Base-by-base conservation (phyloP, 2,113 vertebrate genomes). In the Laterallus jamaicensis region DNA sequence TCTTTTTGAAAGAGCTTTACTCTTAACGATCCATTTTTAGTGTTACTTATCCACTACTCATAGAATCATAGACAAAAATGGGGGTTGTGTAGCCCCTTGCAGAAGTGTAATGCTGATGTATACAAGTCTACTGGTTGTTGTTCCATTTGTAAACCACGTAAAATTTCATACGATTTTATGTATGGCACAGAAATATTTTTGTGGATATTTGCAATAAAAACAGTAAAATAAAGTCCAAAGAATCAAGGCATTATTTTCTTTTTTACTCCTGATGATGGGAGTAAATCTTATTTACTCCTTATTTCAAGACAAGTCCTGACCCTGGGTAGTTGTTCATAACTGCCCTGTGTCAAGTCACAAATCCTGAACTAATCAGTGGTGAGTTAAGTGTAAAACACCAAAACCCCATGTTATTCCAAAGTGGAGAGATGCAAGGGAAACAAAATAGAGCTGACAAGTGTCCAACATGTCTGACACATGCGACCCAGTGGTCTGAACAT, bases 41-140 rank as follows among this genome's bases (percentile, higher is more conserved):
- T 13, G 4, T 64, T 68, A 19, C 31, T 2, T 63, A 10, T 13
- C 4, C 31, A 49, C 40, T 62, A 3, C 62, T 39, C 4, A 0
- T 54, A 40, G 28, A 18, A 47, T 24, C 22, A 2, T 12, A 70
- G 37, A 4, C 19, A 4, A 32, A 22, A 29, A 26, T 15, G 44
- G 21, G 15, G 4, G 1, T 9, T 24, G 21, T 54, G 0, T 32
- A n/a, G 16, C 47, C 26, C 52, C 83, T 67, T 39, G 40, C 59
- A 69, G 37, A 11, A 37, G 29, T n/a, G 3, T 12, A 20, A 3
- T 47, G n/a, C 47, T 92, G 78, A 13, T 29, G 9, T 47, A 10
- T 7, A 5, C 11, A 21, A 24, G 29, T 56, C 39, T 49, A 59
- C n/a, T 74, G 29, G 39, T 31, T 80, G 24, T 18, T 29, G 25